phyloP scores from a whole-genome alignment of 1,140 invertebrate species.

The Telenomus remus region DNA sequence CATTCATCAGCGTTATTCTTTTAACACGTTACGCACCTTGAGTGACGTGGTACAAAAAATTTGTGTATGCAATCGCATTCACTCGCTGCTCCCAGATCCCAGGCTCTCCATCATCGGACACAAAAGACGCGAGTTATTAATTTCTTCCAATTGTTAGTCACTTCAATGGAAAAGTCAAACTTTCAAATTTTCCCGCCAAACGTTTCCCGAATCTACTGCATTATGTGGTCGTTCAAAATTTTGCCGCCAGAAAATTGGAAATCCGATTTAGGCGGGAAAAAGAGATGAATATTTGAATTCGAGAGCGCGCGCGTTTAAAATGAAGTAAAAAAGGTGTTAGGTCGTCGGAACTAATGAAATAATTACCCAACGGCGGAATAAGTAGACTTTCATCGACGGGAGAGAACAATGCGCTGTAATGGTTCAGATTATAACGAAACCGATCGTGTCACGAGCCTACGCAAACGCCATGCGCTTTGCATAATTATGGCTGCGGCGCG shows the following conservation, averaged over 20 bases:
- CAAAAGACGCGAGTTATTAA: conserved; percentile 45
- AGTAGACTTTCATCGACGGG: conserved; percentile 27
- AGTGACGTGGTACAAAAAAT: conserved; percentile 55
- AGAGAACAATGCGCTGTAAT: conserved; percentile 37
- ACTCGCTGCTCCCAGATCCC: conserved; percentile 43
- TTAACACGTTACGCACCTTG: conserved; percentile 35
- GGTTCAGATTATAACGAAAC: conserved; percentile 45
- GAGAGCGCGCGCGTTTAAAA: background rate
- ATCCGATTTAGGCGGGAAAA: too few relatives aligned
- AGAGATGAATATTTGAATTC: too few relatives aligned
- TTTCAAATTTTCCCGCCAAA: too few relatives aligned
- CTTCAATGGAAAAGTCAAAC: conserved; percentile 2
- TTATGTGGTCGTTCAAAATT: too few relatives aligned
- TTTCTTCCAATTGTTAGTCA: conserved; percentile 30
- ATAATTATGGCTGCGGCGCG: conserved; percentile 33
- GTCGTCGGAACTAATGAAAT: conserved; percentile 26
- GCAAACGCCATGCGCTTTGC: conserved; percentile 32
- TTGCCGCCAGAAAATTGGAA: too few relatives aligned
- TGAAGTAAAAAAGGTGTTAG: conserved; percentile 34
- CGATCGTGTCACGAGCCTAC: conserved; percentile 43
- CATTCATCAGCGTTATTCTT: conserved; percentile 51
- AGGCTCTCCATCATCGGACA: conserved; percentile 29
- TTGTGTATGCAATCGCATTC: conserved; percentile 49
- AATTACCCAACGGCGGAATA: conserved; percentile 37
- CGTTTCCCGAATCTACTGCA: too few relatives aligned